These are phyloP conservation scores for Dione vanillae DNA, from an alignment of 2,888 invertebrate species.

Conservation along the genomic window DNA sequence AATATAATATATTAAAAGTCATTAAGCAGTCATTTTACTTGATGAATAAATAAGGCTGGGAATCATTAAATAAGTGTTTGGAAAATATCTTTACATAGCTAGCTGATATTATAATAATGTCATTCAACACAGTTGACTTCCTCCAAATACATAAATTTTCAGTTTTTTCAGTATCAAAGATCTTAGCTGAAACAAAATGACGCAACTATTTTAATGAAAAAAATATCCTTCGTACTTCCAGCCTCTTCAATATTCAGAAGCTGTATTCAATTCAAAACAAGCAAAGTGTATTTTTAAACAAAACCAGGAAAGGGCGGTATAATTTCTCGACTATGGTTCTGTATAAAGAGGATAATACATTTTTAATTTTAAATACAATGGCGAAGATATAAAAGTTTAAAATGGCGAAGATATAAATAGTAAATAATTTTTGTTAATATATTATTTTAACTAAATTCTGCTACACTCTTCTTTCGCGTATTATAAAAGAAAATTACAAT, in stretches of 20 bases:
- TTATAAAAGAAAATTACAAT: too few species aligned
- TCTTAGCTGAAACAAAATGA: slow-evolving; percentile 35
- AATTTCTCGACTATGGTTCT: slow-evolving; percentile 27
- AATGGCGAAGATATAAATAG: too few species aligned
- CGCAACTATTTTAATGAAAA: slow-evolving; percentile 42
- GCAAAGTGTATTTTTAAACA: slow-evolving; percentile 48
- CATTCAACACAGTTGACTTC: neutral
- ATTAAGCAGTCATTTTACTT: too few species aligned
- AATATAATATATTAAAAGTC: too few species aligned
- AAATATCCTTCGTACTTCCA: slow-evolving; percentile 36
- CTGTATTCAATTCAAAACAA: slow-evolving; percentile 49
- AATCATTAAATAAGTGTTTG: too few species aligned
- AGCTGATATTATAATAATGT: neutral
- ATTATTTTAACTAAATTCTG: too few species aligned
- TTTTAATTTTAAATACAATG: neutral
- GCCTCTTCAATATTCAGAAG: slow-evolving; percentile 48
- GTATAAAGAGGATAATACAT: slow-evolving; percentile 1
- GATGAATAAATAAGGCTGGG: too few species aligned
- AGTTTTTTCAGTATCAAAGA: neutral
- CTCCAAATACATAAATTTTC: neutral
- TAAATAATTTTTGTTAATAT: too few species aligned
- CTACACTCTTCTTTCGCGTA: too few species aligned
- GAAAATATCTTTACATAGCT: neutral
- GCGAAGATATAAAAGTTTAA: neutral
- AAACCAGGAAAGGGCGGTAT: slow-evolving; percentile 36